Percentiles rank a stretch among this genome's conserved stretches.
These are phyloP conservation scores for Labia minor DNA, from an alignment of 2,888 invertebrate genomes.

Conservation along the genomic window DNA sequence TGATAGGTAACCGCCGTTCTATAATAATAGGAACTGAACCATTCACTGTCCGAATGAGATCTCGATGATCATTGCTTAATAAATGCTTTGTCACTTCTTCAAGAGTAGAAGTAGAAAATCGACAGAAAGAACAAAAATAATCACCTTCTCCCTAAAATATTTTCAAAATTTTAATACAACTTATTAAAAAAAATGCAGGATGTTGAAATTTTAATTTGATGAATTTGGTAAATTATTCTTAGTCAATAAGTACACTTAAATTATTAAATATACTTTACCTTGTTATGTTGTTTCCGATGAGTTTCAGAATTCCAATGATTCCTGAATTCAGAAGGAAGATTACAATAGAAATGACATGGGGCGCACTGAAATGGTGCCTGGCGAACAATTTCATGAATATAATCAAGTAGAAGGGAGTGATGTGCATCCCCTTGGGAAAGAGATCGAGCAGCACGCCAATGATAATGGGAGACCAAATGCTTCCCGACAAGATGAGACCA, in stretches of 20 bases:
- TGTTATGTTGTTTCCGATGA: conserved; percentile 44
- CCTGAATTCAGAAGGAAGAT: conserved; percentile 57
- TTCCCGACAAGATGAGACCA: conserved; percentile 62
- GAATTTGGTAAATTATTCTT: neutral
- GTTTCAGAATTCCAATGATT: conserved; percentile 60
- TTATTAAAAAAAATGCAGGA: conserved; percentile 19
- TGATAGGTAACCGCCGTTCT: conserved; percentile 50
- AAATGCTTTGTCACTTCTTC: conserved; percentile 59
- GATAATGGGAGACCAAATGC: conserved; percentile 76
- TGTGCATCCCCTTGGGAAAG: conserved; percentile 39
- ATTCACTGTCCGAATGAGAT: conserved; percentile 63
- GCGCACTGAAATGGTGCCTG: conserved; percentile 80
- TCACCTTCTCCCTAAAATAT: conserved; percentile 37
- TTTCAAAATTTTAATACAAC: no score
- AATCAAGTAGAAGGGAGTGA: conserved; percentile 52
- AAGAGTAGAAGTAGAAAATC: conserved; percentile 52
- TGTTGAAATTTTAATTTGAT: neutral
- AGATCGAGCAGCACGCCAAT: conserved; percentile 58
- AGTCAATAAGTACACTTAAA: neutral
- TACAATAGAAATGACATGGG: conserved; percentile 74
- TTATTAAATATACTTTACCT: conserved; percentile 29
- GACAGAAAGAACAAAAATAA: conserved; percentile 64
- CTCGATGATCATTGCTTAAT: conserved; percentile 52
- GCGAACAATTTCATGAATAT: conserved; percentile 65
- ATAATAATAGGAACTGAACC: conserved; percentile 71